Percentiles rank a stretch among this genome's conserved stretches.
Evolutionary conservation across 2,888 invertebrate genomes (phyloP).

Genomic region (Campoplex nolae): DNA sequence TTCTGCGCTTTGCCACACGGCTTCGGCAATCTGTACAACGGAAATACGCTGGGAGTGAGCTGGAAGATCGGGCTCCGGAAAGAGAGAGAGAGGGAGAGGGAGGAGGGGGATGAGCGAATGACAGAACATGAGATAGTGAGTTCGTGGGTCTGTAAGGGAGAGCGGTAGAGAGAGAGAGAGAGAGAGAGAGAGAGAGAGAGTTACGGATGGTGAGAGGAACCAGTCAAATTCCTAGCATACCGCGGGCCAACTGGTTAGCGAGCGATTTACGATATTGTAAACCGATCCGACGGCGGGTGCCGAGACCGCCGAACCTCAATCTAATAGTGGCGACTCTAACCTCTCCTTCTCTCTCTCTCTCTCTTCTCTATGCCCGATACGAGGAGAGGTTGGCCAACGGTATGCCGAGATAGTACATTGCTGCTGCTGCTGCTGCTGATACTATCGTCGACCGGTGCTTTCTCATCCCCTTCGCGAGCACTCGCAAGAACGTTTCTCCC

Average conservation of each 20-base stretch:
- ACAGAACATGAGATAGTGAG: conserved; percentile 62
- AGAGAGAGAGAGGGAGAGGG: conserved; percentile 31
- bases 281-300: conserved; percentile 82
- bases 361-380: conserved; percentile 48
- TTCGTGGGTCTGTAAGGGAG: conserved; percentile 38
- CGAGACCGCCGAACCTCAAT: conserved; percentile 80
- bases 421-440: conserved; percentile 63
- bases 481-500: conserved; percentile 37
- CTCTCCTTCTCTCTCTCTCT: conserved; percentile 66
- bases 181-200: conserved; percentile 47
- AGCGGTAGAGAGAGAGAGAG: conserved; percentile 19
- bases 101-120: conserved; percentile 41
- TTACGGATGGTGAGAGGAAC: conserved; percentile 70
- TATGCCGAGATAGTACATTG: conserved; percentile 74
- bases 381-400: conserved; percentile 64
- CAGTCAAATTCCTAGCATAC: conserved; percentile 82
- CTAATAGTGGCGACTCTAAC: conserved; percentile 81
- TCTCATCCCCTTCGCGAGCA: conserved; percentile 25
- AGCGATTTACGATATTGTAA: conserved; percentile 84
- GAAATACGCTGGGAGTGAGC: conserved; percentile 56
- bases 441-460: conserved; percentile 65
- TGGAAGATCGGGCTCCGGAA: conserved; percentile 39
- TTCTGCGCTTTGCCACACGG: conserved; percentile 15
- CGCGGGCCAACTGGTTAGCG: conserved; percentile 83
- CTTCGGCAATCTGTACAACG: conserved; percentile 51